Conservation (phyloP, 2,113 vertebrate genomes). For the Marmota monax region DNA sequence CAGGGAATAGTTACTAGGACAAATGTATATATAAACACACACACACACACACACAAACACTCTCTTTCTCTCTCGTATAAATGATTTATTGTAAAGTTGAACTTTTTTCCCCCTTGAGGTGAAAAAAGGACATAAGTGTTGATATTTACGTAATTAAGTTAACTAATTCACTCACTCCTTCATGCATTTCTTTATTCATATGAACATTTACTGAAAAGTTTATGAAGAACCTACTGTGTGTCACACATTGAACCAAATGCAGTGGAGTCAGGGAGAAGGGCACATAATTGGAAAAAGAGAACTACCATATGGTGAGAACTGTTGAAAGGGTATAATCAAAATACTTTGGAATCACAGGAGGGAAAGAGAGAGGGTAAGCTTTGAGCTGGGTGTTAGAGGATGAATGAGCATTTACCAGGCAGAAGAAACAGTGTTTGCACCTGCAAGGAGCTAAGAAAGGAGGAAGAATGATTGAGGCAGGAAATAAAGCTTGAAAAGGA, state of each 20-base stretch:
- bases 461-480: conserved; percentile 7
- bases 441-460: neutral
- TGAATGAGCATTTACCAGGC: conserved; percentile 32
- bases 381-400: conserved; percentile 47
- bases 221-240: conserved; percentile 38
- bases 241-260: neutral
- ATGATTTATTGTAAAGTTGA: conserved; percentile 55
- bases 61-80: conserved; percentile 5
- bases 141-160: conserved; percentile 26
- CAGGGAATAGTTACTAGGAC: conserved; percentile 65
- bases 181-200: conserved; percentile 31
- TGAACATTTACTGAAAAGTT: neutral
- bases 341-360: neutral
- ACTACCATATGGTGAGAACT: conserved; percentile 30
- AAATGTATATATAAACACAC: conserved; percentile 47
- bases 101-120: conserved; percentile 25
- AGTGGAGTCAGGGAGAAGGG: neutral
- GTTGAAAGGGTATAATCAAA: conserved; percentile 56
- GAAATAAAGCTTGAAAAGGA: conserved; percentile 61
- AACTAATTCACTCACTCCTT: neutral
- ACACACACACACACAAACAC: neutral
- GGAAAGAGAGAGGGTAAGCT: conserved; percentile 14
- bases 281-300: neutral
- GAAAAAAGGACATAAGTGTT: neutral
- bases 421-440: conserved; percentile 33